Conservation (phyloP, 2,797 vertebrate genomes). For the Neomorphus geoffroyi region DNA sequence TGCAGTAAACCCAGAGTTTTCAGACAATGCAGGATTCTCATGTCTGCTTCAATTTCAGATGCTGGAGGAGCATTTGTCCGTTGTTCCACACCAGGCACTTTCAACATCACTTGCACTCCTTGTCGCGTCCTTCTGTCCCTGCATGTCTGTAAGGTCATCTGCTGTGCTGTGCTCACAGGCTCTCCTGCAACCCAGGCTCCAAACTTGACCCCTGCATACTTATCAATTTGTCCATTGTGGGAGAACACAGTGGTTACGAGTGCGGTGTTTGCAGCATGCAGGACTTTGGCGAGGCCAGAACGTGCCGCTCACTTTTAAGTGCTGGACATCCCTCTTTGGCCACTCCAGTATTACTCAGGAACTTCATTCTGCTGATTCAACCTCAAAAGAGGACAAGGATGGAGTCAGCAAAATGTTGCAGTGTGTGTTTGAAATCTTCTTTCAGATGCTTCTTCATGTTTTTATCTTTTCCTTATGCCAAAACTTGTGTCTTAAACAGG, state of each 20-base stretch:
- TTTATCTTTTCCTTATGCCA: not conserved
- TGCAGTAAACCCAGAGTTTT: not conserved
- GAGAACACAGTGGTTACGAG: not conserved
- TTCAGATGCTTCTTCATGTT: not conserved
- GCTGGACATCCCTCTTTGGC: not conserved
- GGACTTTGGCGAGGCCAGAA: not conserved
- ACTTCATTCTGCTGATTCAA: not conserved
- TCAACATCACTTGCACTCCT: rapidly evolving
- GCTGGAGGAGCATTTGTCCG: not conserved
- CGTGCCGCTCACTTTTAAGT: not conserved
- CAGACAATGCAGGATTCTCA: not conserved
- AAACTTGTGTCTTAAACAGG: not conserved
- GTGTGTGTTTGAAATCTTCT: not conserved
- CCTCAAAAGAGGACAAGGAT: not conserved
- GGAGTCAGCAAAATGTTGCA: not conserved
- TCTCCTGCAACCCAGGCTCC: not conserved
- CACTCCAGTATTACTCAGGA: not conserved
- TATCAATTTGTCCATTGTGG: not conserved
- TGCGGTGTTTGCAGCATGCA: not conserved
- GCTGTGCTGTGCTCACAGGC: not conserved
- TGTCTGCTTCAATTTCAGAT: not conserved
- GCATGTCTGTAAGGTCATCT: not conserved
- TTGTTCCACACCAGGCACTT: rapidly evolving
- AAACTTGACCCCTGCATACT: rapidly evolving
- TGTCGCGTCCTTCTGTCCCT: rapidly evolving